Base-by-base conservation (phyloP, 2,113 vertebrate species). In the Zootoca vivipara region DNA sequence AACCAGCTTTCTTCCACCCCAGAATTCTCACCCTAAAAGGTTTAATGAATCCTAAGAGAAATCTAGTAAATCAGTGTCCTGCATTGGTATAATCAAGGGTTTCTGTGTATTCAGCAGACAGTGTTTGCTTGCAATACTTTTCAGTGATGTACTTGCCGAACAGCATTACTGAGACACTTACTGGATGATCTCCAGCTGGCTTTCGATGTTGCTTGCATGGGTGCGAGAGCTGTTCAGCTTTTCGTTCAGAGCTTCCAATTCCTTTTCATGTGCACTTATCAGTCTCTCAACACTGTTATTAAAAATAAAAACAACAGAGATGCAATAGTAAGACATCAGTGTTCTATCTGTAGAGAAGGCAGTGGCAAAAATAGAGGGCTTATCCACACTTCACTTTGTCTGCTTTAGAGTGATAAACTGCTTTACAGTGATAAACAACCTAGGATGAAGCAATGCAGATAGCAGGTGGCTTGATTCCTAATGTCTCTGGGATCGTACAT, bases 191-290 rank as follows among this genome's bases (percentile, higher is more conserved):
- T 97, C 94, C 91, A 97, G 0, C 16, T 96, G 97, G 82, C 86
- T 96, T 70, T 92, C 92, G 73, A 97, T 64, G 46, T 77, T 92
- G 9, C 52, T 78, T 8, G 94, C 89, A 46, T 77, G 94, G 90
- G 92, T 87, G 64, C 64, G 82, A 20, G 95, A 96, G 42, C 89
- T 89, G 70, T 69, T 95, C 30, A 96, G 90, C 95, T 97, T 96
- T 35, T 86, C 93, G 1, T 92, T 95, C 91, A 97, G 95, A 93
- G 95, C 93, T 89, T 96, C 96, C 97, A 97, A 78, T 96, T 98
- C 95, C 89, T 96, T 96, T 91, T 96, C 94, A 87, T 95, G 95
- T 88, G 95, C 95, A 88, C 92, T 92, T 93, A 97, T 91, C 4
- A 97, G 87, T 86, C 95, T 94, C 73, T 96, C 94, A 72, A 95